These are phyloP conservation scores for Magallana gigas DNA, from an alignment of 1,140 invertebrate genomes.

Conservation along the genomic window DNA sequence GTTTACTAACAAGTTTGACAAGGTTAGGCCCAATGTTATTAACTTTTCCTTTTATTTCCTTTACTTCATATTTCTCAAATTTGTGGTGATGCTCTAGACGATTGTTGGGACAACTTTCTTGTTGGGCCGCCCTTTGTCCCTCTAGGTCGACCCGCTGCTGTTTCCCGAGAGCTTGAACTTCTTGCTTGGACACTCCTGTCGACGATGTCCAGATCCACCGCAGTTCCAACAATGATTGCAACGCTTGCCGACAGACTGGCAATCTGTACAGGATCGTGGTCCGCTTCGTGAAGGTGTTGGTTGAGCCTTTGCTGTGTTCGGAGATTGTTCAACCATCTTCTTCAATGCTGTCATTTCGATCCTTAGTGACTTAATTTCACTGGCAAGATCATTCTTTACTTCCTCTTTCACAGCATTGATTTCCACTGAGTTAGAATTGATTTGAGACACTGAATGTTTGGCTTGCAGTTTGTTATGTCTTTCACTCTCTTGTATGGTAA, in stretches of 20 bases:
- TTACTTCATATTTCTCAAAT: neutral
- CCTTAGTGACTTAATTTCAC: neutral
- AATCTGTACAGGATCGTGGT: neutral
- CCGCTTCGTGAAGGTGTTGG: neutral
- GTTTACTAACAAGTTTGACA: conserved; percentile 11
- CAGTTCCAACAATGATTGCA: conserved; percentile 41
- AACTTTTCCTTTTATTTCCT: neutral
- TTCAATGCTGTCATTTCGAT: neutral
- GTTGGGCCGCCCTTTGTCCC: conserved; percentile 1
- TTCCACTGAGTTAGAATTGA: too few species aligned
- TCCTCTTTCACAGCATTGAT: neutral
- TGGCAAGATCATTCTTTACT: neutral
- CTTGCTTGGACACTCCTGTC: neutral
- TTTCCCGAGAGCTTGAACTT: neutral
- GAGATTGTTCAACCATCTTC: neutral
- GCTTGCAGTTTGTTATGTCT: neutral
- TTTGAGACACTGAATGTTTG: too few species aligned
- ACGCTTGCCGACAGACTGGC: neutral
- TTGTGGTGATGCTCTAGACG: neutral
- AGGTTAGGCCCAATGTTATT: neutral
- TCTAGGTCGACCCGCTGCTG: conserved; percentile 10
- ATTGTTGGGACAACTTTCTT: neutral
- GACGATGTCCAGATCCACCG: conserved; percentile 23
- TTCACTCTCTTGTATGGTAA: conserved; percentile 6
- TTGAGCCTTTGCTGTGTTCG: neutral